These are phyloP conservation scores for Myripristis murdjan DNA, from an alignment of 2,797 vertebrate genomes.

Conservation along the genomic window DNA sequence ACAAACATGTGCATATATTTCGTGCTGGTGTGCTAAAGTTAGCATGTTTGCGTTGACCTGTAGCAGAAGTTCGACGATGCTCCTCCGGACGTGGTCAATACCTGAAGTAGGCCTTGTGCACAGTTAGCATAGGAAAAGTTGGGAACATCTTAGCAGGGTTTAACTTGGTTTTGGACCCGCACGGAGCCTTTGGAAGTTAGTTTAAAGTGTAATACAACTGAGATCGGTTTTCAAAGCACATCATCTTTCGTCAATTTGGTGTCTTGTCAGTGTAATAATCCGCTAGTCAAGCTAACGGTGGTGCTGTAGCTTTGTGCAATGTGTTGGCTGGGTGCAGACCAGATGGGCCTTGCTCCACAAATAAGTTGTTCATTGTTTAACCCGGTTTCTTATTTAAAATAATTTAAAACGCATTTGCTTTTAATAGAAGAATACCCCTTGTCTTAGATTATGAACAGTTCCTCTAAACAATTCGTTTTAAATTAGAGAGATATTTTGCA, in stretches of 20 bases:
- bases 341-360: slow-evolving; percentile 54
- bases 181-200: not conserved
- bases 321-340: slow-evolving; percentile 54
- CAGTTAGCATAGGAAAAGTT: slow-evolving; percentile 76
- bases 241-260: not conserved
- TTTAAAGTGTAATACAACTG: not conserved
- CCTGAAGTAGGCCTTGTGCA: slow-evolving; percentile 80
- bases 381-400: slow-evolving; percentile 4
- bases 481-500: no score
- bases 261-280: not conserved
- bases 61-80: slow-evolving; percentile 80
- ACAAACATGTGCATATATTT: slow-evolving; percentile 10
- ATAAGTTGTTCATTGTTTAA: slow-evolving; percentile 15
- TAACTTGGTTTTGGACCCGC: slow-evolving; percentile 7
- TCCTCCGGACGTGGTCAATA: slow-evolving; percentile 77
- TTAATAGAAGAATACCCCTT: not conserved
- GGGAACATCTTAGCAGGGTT: slow-evolving; percentile 44
- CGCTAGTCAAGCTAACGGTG: slow-evolving; percentile 58
- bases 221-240: not conserved
- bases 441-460: not conserved
- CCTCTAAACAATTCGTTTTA: no score
- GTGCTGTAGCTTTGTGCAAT: slow-evolving; percentile 68
- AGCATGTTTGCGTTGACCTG: slow-evolving; percentile 72
- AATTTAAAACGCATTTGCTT: no score
- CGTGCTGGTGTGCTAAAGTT: slow-evolving; percentile 51